Percentiles rank a stretch among this genome's conserved stretches.
phyloP scores from a whole-genome alignment of 2,797 vertebrate genomes.

The Protonibea diacanthus region DNA sequence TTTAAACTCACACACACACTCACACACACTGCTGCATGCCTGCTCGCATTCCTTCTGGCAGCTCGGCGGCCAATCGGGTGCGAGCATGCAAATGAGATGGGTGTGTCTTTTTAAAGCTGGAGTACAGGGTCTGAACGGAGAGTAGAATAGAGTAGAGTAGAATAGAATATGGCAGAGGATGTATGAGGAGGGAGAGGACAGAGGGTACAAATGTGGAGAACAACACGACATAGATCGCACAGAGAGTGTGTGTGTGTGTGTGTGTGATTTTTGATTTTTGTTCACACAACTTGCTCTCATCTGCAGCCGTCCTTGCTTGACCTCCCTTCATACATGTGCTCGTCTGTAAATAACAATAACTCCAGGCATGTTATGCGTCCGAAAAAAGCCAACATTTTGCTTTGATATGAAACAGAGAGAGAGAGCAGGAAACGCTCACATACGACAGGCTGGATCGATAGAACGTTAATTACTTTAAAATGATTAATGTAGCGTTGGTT shows the following conservation, averaged over 20 bases:
- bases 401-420: not conserved
- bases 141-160: conserved; percentile 58
- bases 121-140: conserved; percentile 87
- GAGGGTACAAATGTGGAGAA: not conserved
- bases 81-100: conserved; percentile 69
- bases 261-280: not conserved
- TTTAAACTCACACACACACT: conserved; percentile 16
- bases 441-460: not conserved
- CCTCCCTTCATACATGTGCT: not conserved
- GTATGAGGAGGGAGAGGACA: not conserved
- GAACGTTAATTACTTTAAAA: not conserved
- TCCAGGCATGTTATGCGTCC: not conserved
- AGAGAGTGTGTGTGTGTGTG: not conserved
- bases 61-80: conserved; percentile 62
- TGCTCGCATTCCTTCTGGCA: conserved; percentile 74
- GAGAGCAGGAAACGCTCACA: not conserved
- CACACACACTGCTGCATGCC: conserved; percentile 68
- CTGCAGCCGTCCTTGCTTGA: conserved; percentile 15
- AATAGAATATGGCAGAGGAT: conserved; percentile 1
- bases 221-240: not conserved
- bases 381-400: not conserved
- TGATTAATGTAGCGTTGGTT: not conserved
- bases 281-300: not conserved
- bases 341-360: not conserved
- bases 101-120: conserved; percentile 78